Base-by-base conservation (phyloP, 2,797 vertebrate species). In the Fistularia tabacaria region DNA sequence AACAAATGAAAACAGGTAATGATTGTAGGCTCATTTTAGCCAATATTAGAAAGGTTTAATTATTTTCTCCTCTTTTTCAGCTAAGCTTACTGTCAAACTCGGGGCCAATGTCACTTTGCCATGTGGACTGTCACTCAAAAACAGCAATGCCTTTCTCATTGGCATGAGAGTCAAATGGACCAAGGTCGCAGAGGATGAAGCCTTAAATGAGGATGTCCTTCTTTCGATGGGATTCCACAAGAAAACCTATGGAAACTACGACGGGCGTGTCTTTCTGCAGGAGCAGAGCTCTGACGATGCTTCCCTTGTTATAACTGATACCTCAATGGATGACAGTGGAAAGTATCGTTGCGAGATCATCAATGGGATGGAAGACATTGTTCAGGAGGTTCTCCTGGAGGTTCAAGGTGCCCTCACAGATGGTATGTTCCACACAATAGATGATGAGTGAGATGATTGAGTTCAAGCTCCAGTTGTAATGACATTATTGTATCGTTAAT, bases 271-370 rank as follows among this genome's bases (percentile, higher is more conserved):
- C 53, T 90, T 80, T 77, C 71, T 98, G 73, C 76, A 68, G 41
- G 83, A 87, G 61, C 54, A n/a, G 0, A 85, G 91, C n/a, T 83
- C 76, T 14, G 87, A 90, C 0, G 94, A 98, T 7, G 94, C 92
- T 60, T 93, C 95, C 1, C 51, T 99, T 11, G 10, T 93, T 36
- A 92, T 99, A 61, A 91, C 68, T 12, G 76, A 91, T 10, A 51
- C 96, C 65, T 82, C 82, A 36, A 77, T 85, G 76, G 91, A 94
- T 0, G 96, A 99, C 81, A 86, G 77, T 0, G 97, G 97, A 51
- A 90, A 67, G 66, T 99, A 96, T 57, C 94, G 86, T 69, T 99
- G 97, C 10, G 95, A 98, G 77, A 81, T 98, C 65, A 90, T 93
- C 55, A 91, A 91, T 10, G 96, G 95, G 43, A 66, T 95, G 60